Evolutionary conservation across 2,888 invertebrate genomes (phyloP).

Genomic region (Lasioglossum villosulum): DNA sequence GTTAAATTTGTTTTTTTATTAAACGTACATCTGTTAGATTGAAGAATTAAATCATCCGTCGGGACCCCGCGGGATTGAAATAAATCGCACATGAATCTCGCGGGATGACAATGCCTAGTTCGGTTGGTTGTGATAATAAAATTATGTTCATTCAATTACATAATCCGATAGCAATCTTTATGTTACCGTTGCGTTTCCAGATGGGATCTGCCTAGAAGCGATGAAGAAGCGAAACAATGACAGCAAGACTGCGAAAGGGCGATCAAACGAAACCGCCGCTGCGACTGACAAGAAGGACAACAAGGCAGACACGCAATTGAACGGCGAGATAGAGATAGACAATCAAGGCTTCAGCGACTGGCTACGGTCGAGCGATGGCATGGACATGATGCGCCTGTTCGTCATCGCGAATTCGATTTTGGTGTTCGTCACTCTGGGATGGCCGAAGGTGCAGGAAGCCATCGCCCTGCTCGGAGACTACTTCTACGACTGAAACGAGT

Average conservation of each 20-base stretch:
- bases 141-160: too few relatives aligned
- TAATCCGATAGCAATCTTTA: too few relatives aligned
- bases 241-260: slow-evolving; percentile 63
- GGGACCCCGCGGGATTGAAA: too few relatives aligned
- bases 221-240: slow-evolving; percentile 77
- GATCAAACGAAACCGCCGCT: slow-evolving; percentile 52
- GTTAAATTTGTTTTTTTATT: too few relatives aligned
- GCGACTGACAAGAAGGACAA: slow-evolving; percentile 59
- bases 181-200: slow-evolving; percentile 44
- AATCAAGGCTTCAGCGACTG: slow-evolving; percentile 82
- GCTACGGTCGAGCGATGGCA: slow-evolving; percentile 87
- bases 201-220: slow-evolving; percentile 53
- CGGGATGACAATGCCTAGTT: too few relatives aligned
- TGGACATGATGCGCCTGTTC: slow-evolving; percentile 92
- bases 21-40: too few relatives aligned
- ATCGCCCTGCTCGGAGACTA: slow-evolving; percentile 85
- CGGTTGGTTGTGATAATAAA: too few relatives aligned
- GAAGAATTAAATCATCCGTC: too few relatives aligned
- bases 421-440: slow-evolving; percentile 89
- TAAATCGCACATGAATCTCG: too few relatives aligned
- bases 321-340: slow-evolving; percentile 74
- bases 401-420: slow-evolving; percentile 91
- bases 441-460: slow-evolving; percentile 89
- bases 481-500: slow-evolving; percentile 74
- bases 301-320: slow-evolving; percentile 56